Percentiles rank a stretch among this genome's conserved stretches.
Evolutionary conservation across 2,113 vertebrate genomes (phyloP).

Genomic region (Procapra przewalskii): DNA sequence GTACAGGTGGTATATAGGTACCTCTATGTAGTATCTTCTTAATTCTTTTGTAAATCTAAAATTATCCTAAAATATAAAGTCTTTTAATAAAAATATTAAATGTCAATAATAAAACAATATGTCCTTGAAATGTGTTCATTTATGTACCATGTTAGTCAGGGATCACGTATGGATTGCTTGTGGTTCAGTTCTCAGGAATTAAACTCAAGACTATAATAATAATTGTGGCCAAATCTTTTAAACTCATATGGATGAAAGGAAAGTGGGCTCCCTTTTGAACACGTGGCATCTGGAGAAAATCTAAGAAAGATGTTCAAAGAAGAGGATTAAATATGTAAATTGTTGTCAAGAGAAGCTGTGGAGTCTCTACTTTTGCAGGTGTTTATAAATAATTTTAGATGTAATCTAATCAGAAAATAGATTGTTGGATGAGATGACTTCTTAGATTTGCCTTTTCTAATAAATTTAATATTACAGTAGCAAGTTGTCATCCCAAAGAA

Average conservation of each 20-base stretch:
- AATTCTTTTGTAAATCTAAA: neutral
- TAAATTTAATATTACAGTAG: conserved; percentile 44
- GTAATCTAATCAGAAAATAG: conserved; percentile 20
- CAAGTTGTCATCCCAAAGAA: conserved; percentile 14
- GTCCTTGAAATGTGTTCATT: neutral
- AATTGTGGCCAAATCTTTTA: neutral
- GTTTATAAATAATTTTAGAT: conserved; percentile 27
- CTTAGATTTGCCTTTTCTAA: conserved; percentile 35
- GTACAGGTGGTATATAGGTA: accelerated
- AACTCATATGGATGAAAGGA: neutral
- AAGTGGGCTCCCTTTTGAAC: neutral
- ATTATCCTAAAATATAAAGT: neutral
- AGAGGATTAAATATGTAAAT: conserved; percentile 15
- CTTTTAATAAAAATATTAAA: neutral
- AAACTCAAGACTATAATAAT: neutral
- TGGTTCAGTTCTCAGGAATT: neutral
- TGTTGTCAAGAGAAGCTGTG: neutral
- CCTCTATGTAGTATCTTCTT: neutral
- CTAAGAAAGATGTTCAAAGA: neutral
- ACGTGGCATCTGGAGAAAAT: neutral
- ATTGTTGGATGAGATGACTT: conserved; percentile 23
- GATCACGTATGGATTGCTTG: neutral
- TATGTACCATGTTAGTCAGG: neutral
- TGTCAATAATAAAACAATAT: neutral
- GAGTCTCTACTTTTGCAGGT: neutral